Evolutionary conservation across 2,113 vertebrate species (phyloP), one percentile per base, ranked within the genome.

Genomic region (Orthonyx spaldingii): DNA sequence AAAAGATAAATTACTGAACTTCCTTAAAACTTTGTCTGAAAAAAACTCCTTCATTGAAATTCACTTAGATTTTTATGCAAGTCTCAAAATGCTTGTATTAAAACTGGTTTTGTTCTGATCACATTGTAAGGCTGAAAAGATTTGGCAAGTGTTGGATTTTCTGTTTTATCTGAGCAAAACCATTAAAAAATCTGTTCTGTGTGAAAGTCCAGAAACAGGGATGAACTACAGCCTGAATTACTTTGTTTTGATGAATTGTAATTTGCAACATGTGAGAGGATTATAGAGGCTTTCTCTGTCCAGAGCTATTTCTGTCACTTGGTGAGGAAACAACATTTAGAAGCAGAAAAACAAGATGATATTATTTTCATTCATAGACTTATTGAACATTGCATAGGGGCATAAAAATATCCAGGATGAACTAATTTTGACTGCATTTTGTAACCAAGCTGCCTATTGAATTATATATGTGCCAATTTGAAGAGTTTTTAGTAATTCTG

Each of bases 161-260:
- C 68, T 84, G 46, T 76, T 95, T 96, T 91, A 91, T 93, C 93
- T 87, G 89, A 71, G 84, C 61, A 93, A 69, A 91, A 68, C 53
- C 69, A 82, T 89, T 96, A 35, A 84, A 94, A 97, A 93, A 74
- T 74, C 83, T 90, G 60, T 86, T 87, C 16, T 47, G 30, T 16
- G 2, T 74, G 63, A 23, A 93, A 55, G 60, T 94, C 90, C 79
- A 95, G 74, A 80, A 96, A 42, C 16, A 59, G 35, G 57, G 70
- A 85, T 91, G 69, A 87, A 37, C 61, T 71, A 10, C 39, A 70
- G 69, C 27, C 15, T 23, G 26, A 91, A 60, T 52, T 82, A n/a
- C 16, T 93, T 82, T 89, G 76, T 84, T 91, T 61, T 82, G 65
- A 60, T 84, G 77, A 91, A 87, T 93, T 22, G 10, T 66, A 74